phyloP scores from a whole-genome alignment of 1,140 invertebrate genomes.

The Pantala flavescens region DNA sequence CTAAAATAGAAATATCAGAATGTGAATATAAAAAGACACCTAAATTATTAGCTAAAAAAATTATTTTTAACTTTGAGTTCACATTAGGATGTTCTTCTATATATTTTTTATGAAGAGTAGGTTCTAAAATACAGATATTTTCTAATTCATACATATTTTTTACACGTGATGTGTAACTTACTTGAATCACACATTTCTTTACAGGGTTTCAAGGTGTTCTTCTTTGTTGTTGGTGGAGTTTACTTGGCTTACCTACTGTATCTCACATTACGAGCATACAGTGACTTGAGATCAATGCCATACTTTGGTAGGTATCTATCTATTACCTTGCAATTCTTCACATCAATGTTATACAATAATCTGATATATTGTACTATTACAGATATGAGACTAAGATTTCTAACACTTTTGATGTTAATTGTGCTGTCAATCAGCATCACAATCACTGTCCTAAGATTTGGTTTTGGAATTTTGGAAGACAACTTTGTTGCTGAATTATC shows the following conservation, averaged over 20 bases:
- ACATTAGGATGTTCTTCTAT: no score
- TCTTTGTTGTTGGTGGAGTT: conserved; percentile 71
- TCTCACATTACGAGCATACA: conserved; percentile 80
- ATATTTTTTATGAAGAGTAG: no score
- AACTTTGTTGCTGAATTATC: conserved; percentile 82
- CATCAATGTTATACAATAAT: background rate
- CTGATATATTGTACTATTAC: conserved; percentile 27
- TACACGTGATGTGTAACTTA: no score
- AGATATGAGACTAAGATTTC: conserved; percentile 87
- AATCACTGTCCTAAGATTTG: conserved; percentile 73
- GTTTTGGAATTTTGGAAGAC: conserved; percentile 78
- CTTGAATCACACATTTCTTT: conserved; percentile 28
- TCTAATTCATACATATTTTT: no score
- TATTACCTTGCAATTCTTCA: conserved; percentile 14
- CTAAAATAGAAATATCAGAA: no score
- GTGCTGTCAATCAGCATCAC: conserved; percentile 67
- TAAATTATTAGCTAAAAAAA: no score
- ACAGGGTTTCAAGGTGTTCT: conserved; percentile 75
- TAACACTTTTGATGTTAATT: conserved; percentile 75
- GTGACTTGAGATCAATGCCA: conserved; percentile 89
- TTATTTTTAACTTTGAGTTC: no score
- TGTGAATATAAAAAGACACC: no score
- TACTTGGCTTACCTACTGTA: conserved; percentile 79
- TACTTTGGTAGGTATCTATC: conserved; percentile 85
- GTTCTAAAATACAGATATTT: no score